Evolutionary conservation across 2,888 invertebrate genomes (phyloP).

Genomic region (Pyrrhia umbra): DNA sequence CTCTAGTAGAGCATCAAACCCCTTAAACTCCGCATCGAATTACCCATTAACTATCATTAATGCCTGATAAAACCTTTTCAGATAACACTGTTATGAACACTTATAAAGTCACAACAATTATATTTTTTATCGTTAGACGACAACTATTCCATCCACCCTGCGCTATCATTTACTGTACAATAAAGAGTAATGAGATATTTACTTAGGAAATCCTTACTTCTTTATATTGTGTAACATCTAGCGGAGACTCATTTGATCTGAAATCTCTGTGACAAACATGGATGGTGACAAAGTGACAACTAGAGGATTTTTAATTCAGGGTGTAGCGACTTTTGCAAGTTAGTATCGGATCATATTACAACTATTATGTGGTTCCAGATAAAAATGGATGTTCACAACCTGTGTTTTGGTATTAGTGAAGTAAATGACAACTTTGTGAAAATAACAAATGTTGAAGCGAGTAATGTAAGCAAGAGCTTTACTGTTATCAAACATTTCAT

Average conservation of each 20-base stretch:
- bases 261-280: constrained; percentile 49
- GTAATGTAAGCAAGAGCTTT: neutral
- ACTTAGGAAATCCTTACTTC: constrained; percentile 38
- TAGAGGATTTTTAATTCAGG: constrained; percentile 49
- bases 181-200: constrained; percentile 52
- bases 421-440: neutral
- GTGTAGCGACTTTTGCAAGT: constrained; percentile 53
- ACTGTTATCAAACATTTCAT: neutral
- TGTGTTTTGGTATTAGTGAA: neutral
- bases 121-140: constrained; percentile 30
- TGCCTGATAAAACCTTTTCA: constrained; percentile 35
- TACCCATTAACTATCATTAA: constrained; percentile 33
- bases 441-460: neutral
- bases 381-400: neutral
- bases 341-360: constrained; percentile 28
- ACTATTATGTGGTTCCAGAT: neutral
- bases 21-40: constrained; percentile 6
- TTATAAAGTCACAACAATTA: constrained; percentile 20
- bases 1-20: neutral
- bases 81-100: constrained; percentile 38
- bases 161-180: constrained; percentile 28
- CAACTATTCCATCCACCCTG: constrained; percentile 31
- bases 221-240: constrained; percentile 42
- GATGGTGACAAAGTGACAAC: constrained; percentile 48
- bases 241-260: constrained; percentile 26